Percentiles rank a stretch among this genome's conserved stretches.
These are phyloP conservation scores for Tillus elongatus DNA, from an alignment of 2,888 invertebrate genomes.

Conservation along the genomic window DNA sequence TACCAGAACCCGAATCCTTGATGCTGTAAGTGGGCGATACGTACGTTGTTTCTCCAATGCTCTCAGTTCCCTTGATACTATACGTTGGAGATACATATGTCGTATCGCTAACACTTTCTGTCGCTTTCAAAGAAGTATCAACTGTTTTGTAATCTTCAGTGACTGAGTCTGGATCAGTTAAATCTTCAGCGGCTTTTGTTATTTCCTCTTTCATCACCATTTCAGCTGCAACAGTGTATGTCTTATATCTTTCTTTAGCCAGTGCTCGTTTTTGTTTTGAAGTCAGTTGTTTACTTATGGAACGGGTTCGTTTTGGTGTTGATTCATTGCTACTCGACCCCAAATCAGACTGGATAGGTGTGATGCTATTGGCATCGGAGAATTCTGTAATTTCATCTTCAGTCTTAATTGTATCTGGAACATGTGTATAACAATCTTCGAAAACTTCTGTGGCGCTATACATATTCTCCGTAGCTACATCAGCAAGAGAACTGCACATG, in stretches of 20 bases:
- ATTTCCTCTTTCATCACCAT: slow-evolving; percentile 43
- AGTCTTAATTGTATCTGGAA: slow-evolving; percentile 38
- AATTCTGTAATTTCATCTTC: slow-evolving; percentile 39
- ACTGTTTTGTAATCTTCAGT: slow-evolving; percentile 27
- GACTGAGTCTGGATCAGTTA: slow-evolving; percentile 14
- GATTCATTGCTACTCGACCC: slow-evolving; percentile 60
- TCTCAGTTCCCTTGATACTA: no score
- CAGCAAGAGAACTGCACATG: slow-evolving; percentile 42
- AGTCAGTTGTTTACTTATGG: slow-evolving; percentile 48
- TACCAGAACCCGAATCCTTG: slow-evolving; percentile 26
- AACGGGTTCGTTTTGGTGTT: slow-evolving; percentile 56
- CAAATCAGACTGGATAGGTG: slow-evolving; percentile 58
- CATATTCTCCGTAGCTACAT: slow-evolving; percentile 45
- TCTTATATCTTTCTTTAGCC: slow-evolving; percentile 71
- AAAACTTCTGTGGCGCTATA: slow-evolving; percentile 48
- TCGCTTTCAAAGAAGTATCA: slow-evolving; percentile 22
- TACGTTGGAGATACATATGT: neutral
- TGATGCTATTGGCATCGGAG: slow-evolving; percentile 48
- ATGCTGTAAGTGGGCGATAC: slow-evolving; percentile 20
- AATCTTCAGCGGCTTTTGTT: slow-evolving; percentile 12
- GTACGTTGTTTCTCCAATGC: slow-evolving; percentile 15
- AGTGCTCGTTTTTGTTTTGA: slow-evolving; percentile 69
- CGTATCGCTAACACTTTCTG: slow-evolving; percentile 20
- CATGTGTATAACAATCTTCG: slow-evolving; percentile 43
- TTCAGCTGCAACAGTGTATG: slow-evolving; percentile 67